Base-by-base conservation (phyloP, 2,888 invertebrate genomes). In the Dasysyrphus tricinctus region DNA sequence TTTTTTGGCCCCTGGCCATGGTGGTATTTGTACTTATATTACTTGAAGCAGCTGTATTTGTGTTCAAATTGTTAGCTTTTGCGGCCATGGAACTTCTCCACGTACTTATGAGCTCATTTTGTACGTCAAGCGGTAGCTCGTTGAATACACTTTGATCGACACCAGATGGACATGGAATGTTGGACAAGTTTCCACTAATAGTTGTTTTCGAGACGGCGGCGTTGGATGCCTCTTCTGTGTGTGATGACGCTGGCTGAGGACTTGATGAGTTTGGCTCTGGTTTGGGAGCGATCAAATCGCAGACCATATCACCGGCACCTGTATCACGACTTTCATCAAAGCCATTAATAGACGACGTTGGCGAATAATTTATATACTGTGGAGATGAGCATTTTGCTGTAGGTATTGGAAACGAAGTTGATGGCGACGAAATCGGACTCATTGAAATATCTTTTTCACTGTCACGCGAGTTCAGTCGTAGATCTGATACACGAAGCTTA, bases 21-120 rank as follows among this genome's bases (percentile, higher is more conserved):
- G 89, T 83, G 14, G 67, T 73, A 9, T 70, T 72, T 54, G 84
- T 67, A 47, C 49, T 75, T 5, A 75, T 70, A 44, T 29, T 84
- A 32, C 59, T 65, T 56, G 79, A 72, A 49, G 83, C 59, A 37
- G 75, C 9, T 5, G 79, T 19, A 65, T 49, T 72, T 24, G 61
- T 42, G 61, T 57, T 76, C 6, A 79, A 70, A 56, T 70, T 80
- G 14, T 61, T 89, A 24, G 90, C 90, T 19, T 91, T 91, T n/a
- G 91, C 90, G 12, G 91, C 90, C 49, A 92, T 80, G 16, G 91
- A 92, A 61, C 89, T 91, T 69, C 91, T 90, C 94, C 95, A 96
- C 90, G 95, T 94, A n/a, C 93, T 93, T 90, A 95, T 94, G 29
- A 96, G 92, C 91, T 96, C 96, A 89, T 95, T 94, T 91, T 96